Base-by-base conservation (phyloP, 2,113 vertebrate genomes). In the Aplodontia rufa region DNA sequence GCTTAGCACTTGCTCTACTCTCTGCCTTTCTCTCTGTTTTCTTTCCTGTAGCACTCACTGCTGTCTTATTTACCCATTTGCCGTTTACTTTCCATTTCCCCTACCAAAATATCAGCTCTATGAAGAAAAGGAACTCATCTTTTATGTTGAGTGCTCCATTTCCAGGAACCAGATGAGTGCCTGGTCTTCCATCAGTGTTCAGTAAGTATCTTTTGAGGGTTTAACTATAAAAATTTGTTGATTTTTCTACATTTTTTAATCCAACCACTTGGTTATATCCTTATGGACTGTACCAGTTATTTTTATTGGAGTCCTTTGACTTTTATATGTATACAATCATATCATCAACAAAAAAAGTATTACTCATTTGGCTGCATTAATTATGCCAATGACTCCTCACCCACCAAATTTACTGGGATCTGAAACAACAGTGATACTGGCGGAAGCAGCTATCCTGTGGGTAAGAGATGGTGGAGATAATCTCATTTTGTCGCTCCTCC, bases 201-300 rank as follows among this genome's bases (percentile, higher is more conserved):
- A 84, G 45, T 71, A 76, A 81, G 51, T 37, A 72, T 40, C 20
- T 88, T 42, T 81, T 64, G 40, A 85, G 45, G 35, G 30, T 83
- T 62, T 58, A 35, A 55, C n/a, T 53, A 66, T 62, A 40, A 68
- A 75, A 47, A 82, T 3, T 28, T 85, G 92, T 24, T 60, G 16
- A 81, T 66, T 78, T 82, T 75, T 91, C 58, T 58, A 53, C 14
- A 37, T 80, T 87, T 84, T 94, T 82, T n/a, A 84, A 66, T 58
- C 13, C 26, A 83, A 32, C 35, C 12, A 35, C 37, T 3, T 84
- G 76, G 28, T 55, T 47, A 53, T 35, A 90, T 55, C 28, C 30
- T 81, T 91, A 81, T 32, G 75, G 35, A 75, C 22, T 20, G 22
- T 6, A 60, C 47, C 16, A 75, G 42, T n/a, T n/a, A 30, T 51